Percentiles rank a stretch among this genome's conserved stretches.
Conservation (phyloP, 2,113 vertebrate species). For the Climacteris rufus region DNA sequence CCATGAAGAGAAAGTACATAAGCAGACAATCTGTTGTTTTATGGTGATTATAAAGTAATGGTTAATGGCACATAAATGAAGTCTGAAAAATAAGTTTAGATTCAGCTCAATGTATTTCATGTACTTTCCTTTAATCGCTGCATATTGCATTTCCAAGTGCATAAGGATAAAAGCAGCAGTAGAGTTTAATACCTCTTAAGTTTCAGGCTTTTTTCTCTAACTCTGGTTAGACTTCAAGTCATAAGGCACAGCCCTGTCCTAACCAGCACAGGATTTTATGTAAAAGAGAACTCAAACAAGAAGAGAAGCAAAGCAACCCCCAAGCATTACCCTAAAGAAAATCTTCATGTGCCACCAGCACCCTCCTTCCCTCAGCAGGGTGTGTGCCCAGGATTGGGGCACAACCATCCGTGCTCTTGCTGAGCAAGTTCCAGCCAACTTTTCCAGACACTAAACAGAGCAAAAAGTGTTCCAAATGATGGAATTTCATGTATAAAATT, state of each 20-base stretch:
- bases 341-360: neutral
- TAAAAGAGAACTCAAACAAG: neutral
- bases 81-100: neutral
- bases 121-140: neutral
- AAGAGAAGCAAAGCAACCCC: neutral
- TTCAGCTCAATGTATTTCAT: neutral
- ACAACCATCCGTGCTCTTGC: neutral
- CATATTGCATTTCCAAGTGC: neutral
- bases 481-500: neutral
- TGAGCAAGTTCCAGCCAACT: neutral
- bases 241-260: neutral
- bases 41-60: neutral
- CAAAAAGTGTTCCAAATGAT: neutral
- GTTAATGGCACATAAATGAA: neutral
- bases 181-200: neutral
- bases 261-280: neutral
- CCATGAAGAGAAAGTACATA: neutral
- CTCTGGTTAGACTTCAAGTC: neutral
- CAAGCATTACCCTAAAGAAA: neutral
- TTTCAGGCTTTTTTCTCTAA: neutral
- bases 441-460: neutral
- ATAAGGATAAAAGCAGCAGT: neutral
- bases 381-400: neutral
- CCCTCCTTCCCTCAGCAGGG: accelerated
- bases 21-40: neutral